A percentile compares a stretch with the other conserved stretches of the same genome.
These are phyloP conservation scores for Autographa pulchrina DNA, from an alignment of 2,888 invertebrate species.

Conservation along the genomic window DNA sequence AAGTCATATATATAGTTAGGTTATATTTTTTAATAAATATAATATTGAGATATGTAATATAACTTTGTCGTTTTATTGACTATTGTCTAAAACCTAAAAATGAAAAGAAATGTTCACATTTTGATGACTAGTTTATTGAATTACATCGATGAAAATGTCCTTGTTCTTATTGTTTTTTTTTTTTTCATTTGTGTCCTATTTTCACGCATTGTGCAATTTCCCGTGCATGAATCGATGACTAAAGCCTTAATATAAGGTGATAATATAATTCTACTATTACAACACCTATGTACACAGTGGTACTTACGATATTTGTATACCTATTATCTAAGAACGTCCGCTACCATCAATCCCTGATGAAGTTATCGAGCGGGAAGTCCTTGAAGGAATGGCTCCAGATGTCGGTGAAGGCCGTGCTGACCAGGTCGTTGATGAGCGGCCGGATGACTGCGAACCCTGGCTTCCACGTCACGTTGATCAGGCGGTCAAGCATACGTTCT, in stretches of 20 bases:
- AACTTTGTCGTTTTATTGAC: constrained; percentile 70
- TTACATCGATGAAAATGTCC: constrained; percentile 16
- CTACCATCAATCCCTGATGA: constrained; percentile 83
- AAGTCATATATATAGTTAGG: constrained; percentile 90
- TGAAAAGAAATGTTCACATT: neutral
- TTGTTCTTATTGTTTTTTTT: neutral
- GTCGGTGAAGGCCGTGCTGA: constrained; percentile 95
- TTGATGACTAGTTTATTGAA: constrained; percentile 64
- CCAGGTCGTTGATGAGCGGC: constrained; percentile 94
- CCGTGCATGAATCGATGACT: constrained; percentile 12
- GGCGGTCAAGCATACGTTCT: constrained; percentile 92
- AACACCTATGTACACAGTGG: constrained; percentile 51
- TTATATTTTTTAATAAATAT: constrained; percentile 90
- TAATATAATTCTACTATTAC: constrained; percentile 16
- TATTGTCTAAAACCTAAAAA: neutral
- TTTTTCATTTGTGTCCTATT: neutral
- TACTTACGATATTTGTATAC: constrained; percentile 31
- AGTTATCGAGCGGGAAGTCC: constrained; percentile 92
- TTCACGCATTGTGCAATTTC: neutral
- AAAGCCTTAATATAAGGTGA: constrained; percentile 56
- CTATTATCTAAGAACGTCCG: constrained; percentile 16
- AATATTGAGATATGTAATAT: constrained; percentile 89
- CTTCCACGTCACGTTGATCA: constrained; percentile 95
- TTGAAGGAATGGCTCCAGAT: constrained; percentile 94
- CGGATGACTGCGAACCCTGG: constrained; percentile 93